These are phyloP conservation scores for Aptenodytes forsteri DNA, from an alignment of 2,113 vertebrate genomes.

Conservation along the genomic window DNA sequence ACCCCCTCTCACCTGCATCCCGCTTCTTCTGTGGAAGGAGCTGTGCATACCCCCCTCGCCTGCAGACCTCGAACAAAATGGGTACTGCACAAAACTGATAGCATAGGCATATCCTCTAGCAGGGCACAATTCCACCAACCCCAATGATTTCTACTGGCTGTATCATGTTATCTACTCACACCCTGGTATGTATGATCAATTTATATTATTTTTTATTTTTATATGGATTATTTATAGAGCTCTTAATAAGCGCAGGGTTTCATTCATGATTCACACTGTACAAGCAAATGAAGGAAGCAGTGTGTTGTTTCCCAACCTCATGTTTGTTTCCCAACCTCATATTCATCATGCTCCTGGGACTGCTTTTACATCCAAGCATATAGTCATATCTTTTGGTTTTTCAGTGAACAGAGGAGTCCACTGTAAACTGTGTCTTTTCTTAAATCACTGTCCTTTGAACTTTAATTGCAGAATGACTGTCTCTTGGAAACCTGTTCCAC, in stretches of 20 bases:
- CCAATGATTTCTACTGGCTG: not conserved
- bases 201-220: not conserved
- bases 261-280: not conserved
- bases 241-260: not conserved
- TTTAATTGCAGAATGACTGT: not conserved
- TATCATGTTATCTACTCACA: not conserved
- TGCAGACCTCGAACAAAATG: not conserved
- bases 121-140: not conserved
- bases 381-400: fast-evolving
- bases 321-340: not conserved
- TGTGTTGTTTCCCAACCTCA: not conserved
- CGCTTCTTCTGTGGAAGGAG: not conserved
- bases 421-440: not conserved
- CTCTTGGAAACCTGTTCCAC: not conserved
- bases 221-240: not conserved
- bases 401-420: not conserved
- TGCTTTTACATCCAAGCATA: not conserved
- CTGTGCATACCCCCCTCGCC: not conserved
- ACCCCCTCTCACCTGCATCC: not conserved
- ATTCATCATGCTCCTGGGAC: not conserved
- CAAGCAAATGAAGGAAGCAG: not conserved
- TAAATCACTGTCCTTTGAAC: not conserved
- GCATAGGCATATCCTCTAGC: not conserved
- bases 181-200: not conserved
- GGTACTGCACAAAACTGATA: not conserved